Conservation (phyloP, 2,113 vertebrate genomes). For the Erinaceus europaeus region DNA sequence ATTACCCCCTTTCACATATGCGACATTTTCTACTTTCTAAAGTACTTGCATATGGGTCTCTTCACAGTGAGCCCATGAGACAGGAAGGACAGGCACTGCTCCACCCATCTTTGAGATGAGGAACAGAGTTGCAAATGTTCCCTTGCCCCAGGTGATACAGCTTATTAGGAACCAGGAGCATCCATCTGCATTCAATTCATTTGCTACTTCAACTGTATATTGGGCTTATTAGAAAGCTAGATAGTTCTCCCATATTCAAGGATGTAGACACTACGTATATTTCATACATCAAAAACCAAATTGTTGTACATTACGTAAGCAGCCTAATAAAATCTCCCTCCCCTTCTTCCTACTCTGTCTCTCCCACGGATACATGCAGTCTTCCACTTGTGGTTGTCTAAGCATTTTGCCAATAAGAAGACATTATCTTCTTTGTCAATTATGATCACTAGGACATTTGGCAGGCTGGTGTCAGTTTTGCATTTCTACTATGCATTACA, state of each 20-base stretch:
- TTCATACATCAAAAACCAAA: background rate
- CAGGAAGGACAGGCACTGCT: background rate
- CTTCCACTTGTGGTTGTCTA: background rate
- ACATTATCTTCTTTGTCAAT: constrained; percentile 10
- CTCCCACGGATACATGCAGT: background rate
- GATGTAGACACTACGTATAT: background rate
- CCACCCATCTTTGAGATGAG: background rate
- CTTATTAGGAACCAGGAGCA: background rate
- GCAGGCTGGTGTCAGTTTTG: background rate
- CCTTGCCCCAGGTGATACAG: background rate
- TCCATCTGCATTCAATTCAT: background rate
- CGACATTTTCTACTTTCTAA: constrained; percentile 43
- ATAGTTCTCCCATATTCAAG: background rate
- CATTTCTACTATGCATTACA: background rate
- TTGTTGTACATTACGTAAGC: background rate
- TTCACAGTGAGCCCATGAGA: background rate
- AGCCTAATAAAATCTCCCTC: background rate
- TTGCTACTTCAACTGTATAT: background rate
- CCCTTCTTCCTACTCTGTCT: background rate
- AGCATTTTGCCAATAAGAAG: constrained; percentile 20
- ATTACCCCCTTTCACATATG: constrained; percentile 48
- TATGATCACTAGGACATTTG: background rate
- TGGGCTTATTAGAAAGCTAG: background rate
- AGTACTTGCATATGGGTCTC: background rate
- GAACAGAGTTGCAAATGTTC: background rate